Conservation (phyloP, 2,888 invertebrate species). For the Nycteola revayana region DNA sequence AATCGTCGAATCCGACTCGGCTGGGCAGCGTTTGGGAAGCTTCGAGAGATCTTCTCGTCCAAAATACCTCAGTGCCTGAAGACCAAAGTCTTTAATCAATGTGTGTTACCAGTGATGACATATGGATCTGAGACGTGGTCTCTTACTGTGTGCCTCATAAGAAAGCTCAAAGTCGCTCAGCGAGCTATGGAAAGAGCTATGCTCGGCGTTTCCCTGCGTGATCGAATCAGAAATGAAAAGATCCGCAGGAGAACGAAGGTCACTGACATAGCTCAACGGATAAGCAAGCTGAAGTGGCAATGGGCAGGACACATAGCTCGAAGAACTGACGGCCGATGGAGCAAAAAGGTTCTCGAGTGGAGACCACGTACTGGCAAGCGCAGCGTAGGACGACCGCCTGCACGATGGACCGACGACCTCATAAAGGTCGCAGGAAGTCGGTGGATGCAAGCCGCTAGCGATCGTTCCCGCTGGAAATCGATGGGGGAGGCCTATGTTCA, state of each 20-base stretch:
- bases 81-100: conserved; percentile 2
- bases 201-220: neutral
- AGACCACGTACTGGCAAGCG: neutral
- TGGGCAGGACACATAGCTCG: no score
- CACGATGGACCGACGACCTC: neutral
- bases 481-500: no score
- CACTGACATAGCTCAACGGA: neutral
- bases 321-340: no score
- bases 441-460: neutral
- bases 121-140: conserved; percentile 1
- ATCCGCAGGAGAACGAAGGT: neutral
- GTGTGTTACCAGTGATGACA: neutral
- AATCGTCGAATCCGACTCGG: conserved; percentile 4
- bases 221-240: neutral
- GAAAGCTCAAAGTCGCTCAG: conserved; percentile 1
- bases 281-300: neutral
- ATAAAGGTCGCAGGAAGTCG: neutral
- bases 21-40: conserved; percentile 7
- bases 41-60: conserved; percentile 2
- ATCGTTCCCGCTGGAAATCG: no score
- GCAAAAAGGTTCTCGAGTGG: no score
- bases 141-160: neutral
- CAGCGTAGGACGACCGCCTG: neutral
- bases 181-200: conserved; percentile 2
- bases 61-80: neutral